Base-by-base conservation (phyloP, 2,797 vertebrate genomes). In the Huso huso region DNA sequence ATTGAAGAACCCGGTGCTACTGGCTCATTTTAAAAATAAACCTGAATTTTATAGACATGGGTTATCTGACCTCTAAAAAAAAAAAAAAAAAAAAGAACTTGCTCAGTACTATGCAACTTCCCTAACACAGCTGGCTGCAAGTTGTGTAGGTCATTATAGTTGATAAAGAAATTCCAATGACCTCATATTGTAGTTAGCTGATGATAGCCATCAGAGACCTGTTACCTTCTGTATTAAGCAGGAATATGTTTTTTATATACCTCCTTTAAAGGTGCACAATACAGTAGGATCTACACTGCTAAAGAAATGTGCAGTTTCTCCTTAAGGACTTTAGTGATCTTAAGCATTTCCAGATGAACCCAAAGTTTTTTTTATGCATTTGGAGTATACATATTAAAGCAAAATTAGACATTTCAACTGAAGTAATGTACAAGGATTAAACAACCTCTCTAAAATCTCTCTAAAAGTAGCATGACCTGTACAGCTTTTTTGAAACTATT, bases 301-400 rank as follows among this genome's bases (percentile, higher is more conserved):
- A 58, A 49, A 61, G 61, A 49, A 67, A 62, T 37, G 49, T 67
- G 66, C 48, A 15, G 15, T 67, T 67, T 61, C 10, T 49, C 66
- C 59, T 48, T 48, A 58, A 67, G 66, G 58, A 62, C 66, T 51
- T 12, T 61, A 11, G 59, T 48, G 62, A 9, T 62, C 53, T 59
- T 68, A 68, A 68, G 57, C 53, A 51, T 13, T 68, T 68, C 67
- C 62, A 68, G 52, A 68, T 68, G 67, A 59, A 48, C 48, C 1
- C 10, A 49, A 64, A 50, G 62, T 68, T 64, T 68, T 18, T 18
- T 37, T 4, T 64, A 68, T 68, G 15, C 62, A 68, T 68, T 18
- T 13, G 11, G 48, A 49, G 62, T 6, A 51, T 67, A 58, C 52
- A 64, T 64, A 68, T 64, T 68, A 51, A 64, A 49, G 62, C 48